Conservation (phyloP, 2,888 invertebrate species). For the Odontocolon sp. region DNA sequence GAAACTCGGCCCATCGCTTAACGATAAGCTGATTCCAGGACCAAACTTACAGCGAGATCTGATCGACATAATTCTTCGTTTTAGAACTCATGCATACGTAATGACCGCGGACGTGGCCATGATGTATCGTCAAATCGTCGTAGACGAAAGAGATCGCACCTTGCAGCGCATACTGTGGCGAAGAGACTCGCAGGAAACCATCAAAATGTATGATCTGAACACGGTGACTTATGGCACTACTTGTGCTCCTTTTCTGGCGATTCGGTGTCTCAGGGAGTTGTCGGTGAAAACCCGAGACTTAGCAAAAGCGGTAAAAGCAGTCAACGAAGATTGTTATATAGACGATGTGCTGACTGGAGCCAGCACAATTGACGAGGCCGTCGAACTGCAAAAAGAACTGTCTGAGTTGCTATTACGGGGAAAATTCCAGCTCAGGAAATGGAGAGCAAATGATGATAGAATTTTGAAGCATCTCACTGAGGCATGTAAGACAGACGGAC, state of each 20-base stretch:
- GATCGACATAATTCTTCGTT: constrained; percentile 55
- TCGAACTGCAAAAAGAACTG: constrained; percentile 27
- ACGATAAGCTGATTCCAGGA: constrained; percentile 61
- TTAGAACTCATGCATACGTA: constrained; percentile 47
- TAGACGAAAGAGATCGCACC: constrained; percentile 48
- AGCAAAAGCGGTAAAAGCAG: constrained; percentile 50
- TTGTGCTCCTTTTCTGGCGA: constrained; percentile 63
- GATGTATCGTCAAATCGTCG: constrained; percentile 50
- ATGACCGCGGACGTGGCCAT: constrained; percentile 7
- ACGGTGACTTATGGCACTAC: constrained; percentile 65
- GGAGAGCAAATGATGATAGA: constrained; percentile 43
- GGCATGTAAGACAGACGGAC: constrained; percentile 2
- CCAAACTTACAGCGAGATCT: constrained; percentile 61
- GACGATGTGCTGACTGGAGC: constrained; percentile 38
- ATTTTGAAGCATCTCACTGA: not conserved
- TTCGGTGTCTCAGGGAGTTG: constrained; percentile 61
- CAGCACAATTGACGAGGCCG: constrained; percentile 53
- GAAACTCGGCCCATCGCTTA: constrained; percentile 47
- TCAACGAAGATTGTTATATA: constrained; percentile 65
- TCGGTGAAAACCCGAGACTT: constrained; percentile 36
- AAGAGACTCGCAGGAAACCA: not conserved
- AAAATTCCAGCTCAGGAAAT: constrained; percentile 50
- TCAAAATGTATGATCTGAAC: constrained; percentile 44
- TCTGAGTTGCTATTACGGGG: constrained; percentile 18
- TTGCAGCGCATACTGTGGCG: constrained; percentile 69